Evolutionary conservation across 2,888 invertebrate genomes (phyloP).

Genomic region (Cyrtodaria siliqua): DNA sequence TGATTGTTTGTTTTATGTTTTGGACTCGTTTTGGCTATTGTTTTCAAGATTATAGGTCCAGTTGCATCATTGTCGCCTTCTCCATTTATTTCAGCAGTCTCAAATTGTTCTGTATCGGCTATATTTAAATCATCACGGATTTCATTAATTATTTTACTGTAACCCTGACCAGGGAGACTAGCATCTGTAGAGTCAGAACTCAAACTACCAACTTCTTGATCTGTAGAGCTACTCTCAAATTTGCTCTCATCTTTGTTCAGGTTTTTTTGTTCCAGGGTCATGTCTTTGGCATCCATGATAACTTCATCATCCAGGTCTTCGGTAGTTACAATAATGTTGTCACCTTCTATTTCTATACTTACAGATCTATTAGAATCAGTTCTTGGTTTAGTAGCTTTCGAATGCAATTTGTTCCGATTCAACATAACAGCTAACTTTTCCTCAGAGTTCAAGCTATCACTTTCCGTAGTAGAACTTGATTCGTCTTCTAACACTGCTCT

Average conservation of each 20-base stretch:
- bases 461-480: slow-evolving; percentile 63
- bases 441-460: slow-evolving; percentile 78
- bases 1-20: no score
- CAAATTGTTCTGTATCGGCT: slow-evolving; percentile 22
- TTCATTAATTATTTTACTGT: slow-evolving; percentile 68
- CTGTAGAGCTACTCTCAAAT: slow-evolving; percentile 76
- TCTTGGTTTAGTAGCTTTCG: slow-evolving; percentile 69
- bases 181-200: slow-evolving; percentile 78
- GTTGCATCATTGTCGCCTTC: background rate
- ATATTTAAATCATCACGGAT: slow-evolving; percentile 34
- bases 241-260: slow-evolving; percentile 74
- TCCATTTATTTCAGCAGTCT: background rate
- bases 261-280: slow-evolving; percentile 62
- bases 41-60: no score
- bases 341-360: slow-evolving; percentile 86
- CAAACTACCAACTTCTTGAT: slow-evolving; percentile 72
- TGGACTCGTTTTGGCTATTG: no score
- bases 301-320: slow-evolving; percentile 75
- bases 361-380: slow-evolving; percentile 70
- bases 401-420: slow-evolving; percentile 76
- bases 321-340: slow-evolving; percentile 84
- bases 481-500: slow-evolving; percentile 52
- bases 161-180: slow-evolving; percentile 71
- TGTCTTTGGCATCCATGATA: slow-evolving; percentile 44
- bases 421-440: slow-evolving; percentile 77